Evolutionary conservation across 2,113 vertebrate species (phyloP), one percentile per base, ranked within the genome.

Genomic region (Carettochelys insculpta): DNA sequence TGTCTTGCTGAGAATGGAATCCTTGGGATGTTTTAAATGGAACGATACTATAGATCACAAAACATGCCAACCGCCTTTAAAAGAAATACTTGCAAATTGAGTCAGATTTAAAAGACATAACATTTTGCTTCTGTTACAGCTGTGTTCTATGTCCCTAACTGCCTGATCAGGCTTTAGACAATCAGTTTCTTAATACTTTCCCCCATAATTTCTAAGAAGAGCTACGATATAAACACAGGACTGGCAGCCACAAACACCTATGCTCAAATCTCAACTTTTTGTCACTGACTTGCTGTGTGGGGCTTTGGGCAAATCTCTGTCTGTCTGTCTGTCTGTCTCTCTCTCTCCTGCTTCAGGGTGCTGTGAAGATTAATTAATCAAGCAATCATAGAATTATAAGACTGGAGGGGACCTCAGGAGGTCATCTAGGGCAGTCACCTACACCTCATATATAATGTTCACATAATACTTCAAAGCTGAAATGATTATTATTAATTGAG

Each of bases 61-160:
- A 91, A 38, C 19, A 90, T 75, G 86, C 90, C 92, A 82, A 95
- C 91, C 24, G 43, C 68, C 20, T 43, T 73, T 73, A 73, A 73
- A 73, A n/a, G 38, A 43, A 43, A 41, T 41, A 71, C 80, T 93
- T 89, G 86, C 0, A 90, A 22, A 87, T 58, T 38, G 53, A 82
- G 88, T 24, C 90, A 92, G 71, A 82, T 90, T 90, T 93, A 91
- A 95, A 92, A 95, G 91, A 77, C 80, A 27, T 58, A 85, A 56
- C 82, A 38, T 91, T 82, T 52, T 82, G 71, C 11, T 27, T 45
- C 81, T 45, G 90, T 41, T 89, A 68, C 43, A 82, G 11, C 75
- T 82, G 47, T 90, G 91, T 77, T 71, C 86, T 53, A 89, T 84
- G 85, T 73, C 51, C 79, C 61, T 88, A 81, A 82, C 80, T 85